phyloP scores from a whole-genome alignment of 2,797 vertebrate species.

The Rhodeus uyekii region DNA sequence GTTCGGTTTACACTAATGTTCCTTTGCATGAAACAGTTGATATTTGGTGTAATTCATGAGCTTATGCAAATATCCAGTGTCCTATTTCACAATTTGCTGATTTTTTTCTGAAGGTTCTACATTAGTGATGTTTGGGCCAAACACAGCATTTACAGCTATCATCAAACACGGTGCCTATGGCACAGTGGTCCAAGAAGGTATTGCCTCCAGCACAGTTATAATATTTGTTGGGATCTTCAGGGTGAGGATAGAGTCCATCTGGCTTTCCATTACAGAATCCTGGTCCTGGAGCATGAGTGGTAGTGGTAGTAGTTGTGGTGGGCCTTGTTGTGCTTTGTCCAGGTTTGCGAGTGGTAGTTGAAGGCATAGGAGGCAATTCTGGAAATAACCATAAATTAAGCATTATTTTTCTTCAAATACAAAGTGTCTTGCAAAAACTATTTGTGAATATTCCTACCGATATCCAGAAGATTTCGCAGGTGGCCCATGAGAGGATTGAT shows the following conservation, averaged over 20 bases:
- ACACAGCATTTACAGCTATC: constrained; percentile 68
- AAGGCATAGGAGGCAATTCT: constrained; percentile 44
- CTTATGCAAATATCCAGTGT: not conserved
- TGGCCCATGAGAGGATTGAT: constrained; percentile 70
- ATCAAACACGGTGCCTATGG: constrained; percentile 59
- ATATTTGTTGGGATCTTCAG: constrained; percentile 53
- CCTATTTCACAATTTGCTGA: not conserved
- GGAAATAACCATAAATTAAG: not conserved
- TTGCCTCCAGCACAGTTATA: constrained; percentile 62
- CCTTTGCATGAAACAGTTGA: not conserved
- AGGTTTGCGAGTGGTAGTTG: constrained; percentile 56
- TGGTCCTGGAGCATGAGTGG: constrained; percentile 47
- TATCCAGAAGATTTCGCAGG: constrained; percentile 64
- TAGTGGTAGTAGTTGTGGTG: constrained; percentile 50
- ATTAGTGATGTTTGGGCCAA: constrained; percentile 54
- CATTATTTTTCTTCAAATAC: not conserved
- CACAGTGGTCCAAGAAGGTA: constrained; percentile 54
- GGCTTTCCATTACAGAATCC: constrained; percentile 64
- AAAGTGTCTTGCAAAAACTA: not conserved
- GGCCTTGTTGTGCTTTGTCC: not conserved
- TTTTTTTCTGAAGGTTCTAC: not conserved
- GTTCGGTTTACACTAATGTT: not conserved
- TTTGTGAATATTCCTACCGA: constrained; percentile 54
- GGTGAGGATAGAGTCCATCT: constrained; percentile 63
- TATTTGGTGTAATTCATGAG: not conserved